These are phyloP conservation scores for Agrenia bidenticulata DNA, from an alignment of 2,888 invertebrate genomes.

Conservation along the genomic window DNA sequence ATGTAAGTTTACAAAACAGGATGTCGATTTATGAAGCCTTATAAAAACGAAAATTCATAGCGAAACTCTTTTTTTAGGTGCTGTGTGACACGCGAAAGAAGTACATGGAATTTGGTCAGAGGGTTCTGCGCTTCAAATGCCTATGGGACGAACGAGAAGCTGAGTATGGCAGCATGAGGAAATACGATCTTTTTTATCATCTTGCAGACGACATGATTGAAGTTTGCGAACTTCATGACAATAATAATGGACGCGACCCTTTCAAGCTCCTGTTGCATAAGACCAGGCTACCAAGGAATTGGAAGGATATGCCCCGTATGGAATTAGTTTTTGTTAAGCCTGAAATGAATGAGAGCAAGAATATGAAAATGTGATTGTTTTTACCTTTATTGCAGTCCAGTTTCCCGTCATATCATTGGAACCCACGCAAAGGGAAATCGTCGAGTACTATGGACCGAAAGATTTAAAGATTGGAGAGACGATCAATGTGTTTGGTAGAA, in stretches of 20 bases:
- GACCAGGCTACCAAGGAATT: slow-evolving; percentile 74
- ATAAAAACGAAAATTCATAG: too few species aligned
- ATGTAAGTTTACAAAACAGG: slow-evolving; percentile 20
- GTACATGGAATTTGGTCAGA: slow-evolving; percentile 46
- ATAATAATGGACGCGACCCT: slow-evolving; percentile 73
- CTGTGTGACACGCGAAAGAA: slow-evolving; percentile 40
- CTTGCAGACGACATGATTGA: slow-evolving; percentile 79
- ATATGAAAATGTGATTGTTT: neutral
- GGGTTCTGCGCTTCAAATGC: slow-evolving; percentile 56
- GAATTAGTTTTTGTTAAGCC: neutral
- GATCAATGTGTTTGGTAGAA: slow-evolving; percentile 56
- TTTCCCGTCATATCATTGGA: slow-evolving; percentile 71
- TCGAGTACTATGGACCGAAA: slow-evolving; percentile 74
- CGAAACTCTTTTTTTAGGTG: slow-evolving; percentile 25
- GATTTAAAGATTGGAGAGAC: slow-evolving; percentile 63
- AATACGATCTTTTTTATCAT: slow-evolving; percentile 73
- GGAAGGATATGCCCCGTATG: slow-evolving; percentile 64
- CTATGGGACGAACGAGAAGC: slow-evolving; percentile 60
- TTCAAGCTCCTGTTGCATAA: slow-evolving; percentile 72
- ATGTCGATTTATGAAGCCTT: too few species aligned
- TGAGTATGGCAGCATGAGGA: slow-evolving; percentile 58
- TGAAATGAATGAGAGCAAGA: neutral
- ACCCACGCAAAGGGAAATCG: slow-evolving; percentile 68
- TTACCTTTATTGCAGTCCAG: slow-evolving; percentile 57
- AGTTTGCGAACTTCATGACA: slow-evolving; percentile 70